A percentile compares a stretch with the other conserved stretches of the same genome.
phyloP scores from a whole-genome alignment of 2,888 invertebrate species.

The Eupelmus urozonus region DNA sequence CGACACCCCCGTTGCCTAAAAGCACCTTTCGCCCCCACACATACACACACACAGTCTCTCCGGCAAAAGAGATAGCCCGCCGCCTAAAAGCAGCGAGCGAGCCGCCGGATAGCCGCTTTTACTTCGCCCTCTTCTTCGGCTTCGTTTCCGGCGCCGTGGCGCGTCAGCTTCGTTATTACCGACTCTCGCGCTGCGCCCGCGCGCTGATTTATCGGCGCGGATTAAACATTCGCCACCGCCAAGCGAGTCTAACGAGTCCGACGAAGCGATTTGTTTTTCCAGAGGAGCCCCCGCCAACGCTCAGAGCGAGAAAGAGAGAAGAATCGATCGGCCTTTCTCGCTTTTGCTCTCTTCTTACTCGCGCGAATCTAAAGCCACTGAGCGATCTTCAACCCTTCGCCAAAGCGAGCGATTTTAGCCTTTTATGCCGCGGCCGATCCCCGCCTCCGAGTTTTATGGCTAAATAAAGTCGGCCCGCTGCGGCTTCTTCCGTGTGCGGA shows the following conservation, averaged over 20 bases:
- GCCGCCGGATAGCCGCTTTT: conserved; percentile 65
- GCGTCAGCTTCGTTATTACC: conserved; percentile 65
- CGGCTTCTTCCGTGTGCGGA: not conserved
- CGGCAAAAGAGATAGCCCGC: conserved; percentile 41
- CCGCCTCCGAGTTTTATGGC: conserved; percentile 1
- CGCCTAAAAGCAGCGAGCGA: conserved; percentile 55
- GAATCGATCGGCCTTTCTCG: conserved; percentile 38
- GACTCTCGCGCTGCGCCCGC: conserved; percentile 51
- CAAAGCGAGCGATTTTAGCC: not conserved
- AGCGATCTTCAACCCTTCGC: not conserved
- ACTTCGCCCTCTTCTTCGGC: conserved; percentile 66
- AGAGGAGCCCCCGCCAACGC: not conserved
- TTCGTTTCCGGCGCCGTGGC: conserved; percentile 63
- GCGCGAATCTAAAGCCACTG: not conserved
- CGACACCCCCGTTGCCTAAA: conserved; percentile 56
- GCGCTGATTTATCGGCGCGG: conserved; percentile 67
- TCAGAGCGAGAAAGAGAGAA: not conserved
- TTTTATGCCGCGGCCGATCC: too few species aligned
- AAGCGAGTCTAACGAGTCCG: conserved; percentile 62
- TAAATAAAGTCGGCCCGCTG: conserved; percentile 11
- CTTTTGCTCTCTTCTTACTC: not conserved
- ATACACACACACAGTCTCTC: too few species aligned
- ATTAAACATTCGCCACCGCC: conserved; percentile 66
- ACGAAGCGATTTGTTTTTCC: conserved; percentile 62
- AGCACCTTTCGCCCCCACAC: conserved; percentile 56